Evolutionary conservation across 2,113 vertebrate species (phyloP).

Genomic region (Tympanuchus pallidicinctus): DNA sequence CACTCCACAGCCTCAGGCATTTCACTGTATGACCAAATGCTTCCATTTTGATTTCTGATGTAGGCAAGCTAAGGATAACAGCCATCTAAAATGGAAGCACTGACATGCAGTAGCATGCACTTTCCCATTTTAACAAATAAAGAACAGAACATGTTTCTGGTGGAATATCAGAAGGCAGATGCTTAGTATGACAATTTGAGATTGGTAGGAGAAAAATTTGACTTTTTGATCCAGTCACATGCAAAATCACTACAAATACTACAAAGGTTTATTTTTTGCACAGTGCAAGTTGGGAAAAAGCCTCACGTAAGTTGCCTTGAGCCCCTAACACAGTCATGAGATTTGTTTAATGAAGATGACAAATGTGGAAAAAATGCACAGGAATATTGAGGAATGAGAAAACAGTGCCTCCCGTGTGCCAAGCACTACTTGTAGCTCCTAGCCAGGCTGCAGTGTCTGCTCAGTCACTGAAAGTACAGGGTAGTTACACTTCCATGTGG

Average conservation of each 20-base stretch:
- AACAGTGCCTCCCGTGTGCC: neutral
- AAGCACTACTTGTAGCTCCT: neutral
- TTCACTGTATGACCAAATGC: neutral
- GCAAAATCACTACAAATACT: neutral
- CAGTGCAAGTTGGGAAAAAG: neutral
- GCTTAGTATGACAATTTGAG: neutral
- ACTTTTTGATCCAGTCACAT: neutral
- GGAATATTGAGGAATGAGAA: neutral
- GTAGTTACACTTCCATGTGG: neutral
- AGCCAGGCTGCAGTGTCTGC: neutral
- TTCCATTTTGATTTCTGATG: slow-evolving; percentile 10
- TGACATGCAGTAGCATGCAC: neutral
- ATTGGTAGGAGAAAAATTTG: neutral
- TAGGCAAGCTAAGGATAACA: neutral
- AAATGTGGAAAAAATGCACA: neutral
- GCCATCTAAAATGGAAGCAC: neutral
- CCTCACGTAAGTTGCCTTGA: neutral
- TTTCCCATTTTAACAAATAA: neutral
- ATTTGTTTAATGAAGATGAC: neutral
- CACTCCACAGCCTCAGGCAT: neutral
- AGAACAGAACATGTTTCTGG: neutral
- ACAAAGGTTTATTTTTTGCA: neutral
- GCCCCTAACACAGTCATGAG: neutral
- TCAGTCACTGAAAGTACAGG: rapidly evolving
- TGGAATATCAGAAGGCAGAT: neutral